A percentile compares a stretch with the other conserved stretches of the same genome.
Evolutionary conservation across 2,797 vertebrate genomes (phyloP).

Genomic region (Merluccius polli): DNA sequence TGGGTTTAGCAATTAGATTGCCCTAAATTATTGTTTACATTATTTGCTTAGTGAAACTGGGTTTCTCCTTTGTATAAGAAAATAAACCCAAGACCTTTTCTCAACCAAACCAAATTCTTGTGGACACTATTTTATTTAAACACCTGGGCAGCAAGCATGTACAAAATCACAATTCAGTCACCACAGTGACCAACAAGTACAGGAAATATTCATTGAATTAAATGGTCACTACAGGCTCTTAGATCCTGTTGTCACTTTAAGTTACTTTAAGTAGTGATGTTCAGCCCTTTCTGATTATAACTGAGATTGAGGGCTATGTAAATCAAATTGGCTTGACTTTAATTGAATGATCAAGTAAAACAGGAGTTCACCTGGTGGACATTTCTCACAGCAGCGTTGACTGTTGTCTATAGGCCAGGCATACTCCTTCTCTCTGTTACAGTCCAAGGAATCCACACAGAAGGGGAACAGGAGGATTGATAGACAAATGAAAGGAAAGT

Average conservation of each 20-base stretch:
- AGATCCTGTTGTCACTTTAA: neutral
- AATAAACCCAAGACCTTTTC: no score
- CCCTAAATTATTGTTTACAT: no score
- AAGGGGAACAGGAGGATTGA: conserved; percentile 25
- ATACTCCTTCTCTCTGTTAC: conserved; percentile 8
- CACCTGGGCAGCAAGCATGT: no score
- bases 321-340: neutral
- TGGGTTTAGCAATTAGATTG: no score
- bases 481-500: conserved; percentile 28
- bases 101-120: no score
- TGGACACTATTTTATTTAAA: no score
- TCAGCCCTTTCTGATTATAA: neutral
- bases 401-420: rapidly evolving
- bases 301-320: neutral
- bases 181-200: no score
- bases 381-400: conserved; percentile 49
- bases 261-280: neutral
- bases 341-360: neutral
- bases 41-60: no score
- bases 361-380: conserved; percentile 61
- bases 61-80: no score
- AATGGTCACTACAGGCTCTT: no score
- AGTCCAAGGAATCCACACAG: neutral
- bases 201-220: no score
- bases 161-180: no score